Base-by-base conservation (phyloP, 2,888 invertebrate genomes). In the Agrotis ipsilon region DNA sequence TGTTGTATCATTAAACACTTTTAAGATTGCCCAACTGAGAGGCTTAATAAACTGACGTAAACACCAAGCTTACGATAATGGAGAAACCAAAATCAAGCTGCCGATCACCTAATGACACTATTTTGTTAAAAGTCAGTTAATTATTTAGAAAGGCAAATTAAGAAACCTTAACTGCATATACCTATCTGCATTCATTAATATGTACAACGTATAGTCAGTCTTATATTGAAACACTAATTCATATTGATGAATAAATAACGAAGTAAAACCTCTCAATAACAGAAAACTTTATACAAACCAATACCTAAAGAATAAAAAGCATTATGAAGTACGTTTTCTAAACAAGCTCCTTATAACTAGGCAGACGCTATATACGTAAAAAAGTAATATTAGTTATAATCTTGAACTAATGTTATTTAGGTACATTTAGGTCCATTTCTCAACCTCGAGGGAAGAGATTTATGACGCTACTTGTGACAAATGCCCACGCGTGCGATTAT, bases 341-440 rank as follows among this genome's bases (percentile, higher is more conserved):
- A 32, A 32, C 32, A 32, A 32, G 55, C 55, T 55, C 55, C n/a
- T n/a, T 55, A n/a, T n/a, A 55, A 55, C n/a, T 55, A 32, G 55
- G 55, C 55, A 13, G 55, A n/a, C n/a, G 32, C n/a, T 13, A 55
- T 55, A 32, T n/a, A 32, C 24, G 4, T 32, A 39, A 9, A 39
- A 55, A 55, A 32, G 43, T 48, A n/a, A 16, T 21, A 18, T n/a
- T 45, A 45, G 14, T 46, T n/a, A 24, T 1, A 9, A 27, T n/a
- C 18, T 62, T 14, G 18, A 48, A 14, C 5, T 32, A 0, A 3
- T 24, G 5, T 39, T 46, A 59, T 60, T n/a, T 5, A n/a, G n/a
- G n/a, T n/a, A 46, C 18, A 27, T 18, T 21, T 6, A 32, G n/a
- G 18, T 18, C n/a, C 32, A 0, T 2, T 2, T 32, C 32, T 16